Evolutionary conservation across 2,888 invertebrate genomes (phyloP).

Genomic region (Drosophila paranaensis): DNA sequence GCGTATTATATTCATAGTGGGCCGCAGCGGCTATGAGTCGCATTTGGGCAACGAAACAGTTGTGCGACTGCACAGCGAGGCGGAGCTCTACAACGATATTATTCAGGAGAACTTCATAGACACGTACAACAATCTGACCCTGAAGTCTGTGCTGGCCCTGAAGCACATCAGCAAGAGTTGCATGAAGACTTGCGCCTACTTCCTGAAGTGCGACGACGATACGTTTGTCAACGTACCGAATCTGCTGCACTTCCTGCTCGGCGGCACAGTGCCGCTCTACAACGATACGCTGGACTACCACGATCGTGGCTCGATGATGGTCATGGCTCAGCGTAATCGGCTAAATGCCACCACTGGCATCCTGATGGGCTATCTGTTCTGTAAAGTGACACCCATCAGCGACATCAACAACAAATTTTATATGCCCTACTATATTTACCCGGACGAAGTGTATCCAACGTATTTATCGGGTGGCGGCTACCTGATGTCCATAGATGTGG

Average conservation of each 20-base stretch:
- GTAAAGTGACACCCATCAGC: slow-evolving; percentile 90
- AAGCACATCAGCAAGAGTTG: slow-evolving; percentile 92
- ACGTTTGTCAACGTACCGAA: slow-evolving; percentile 93
- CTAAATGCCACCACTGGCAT: slow-evolving; percentile 85
- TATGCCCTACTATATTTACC: slow-evolving; percentile 92
- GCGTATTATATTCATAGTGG: slow-evolving; percentile 82
- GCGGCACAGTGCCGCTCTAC: slow-evolving; percentile 84
- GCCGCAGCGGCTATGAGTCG: slow-evolving; percentile 72
- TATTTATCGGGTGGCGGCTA: slow-evolving; percentile 94
- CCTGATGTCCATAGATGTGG: slow-evolving; percentile 89
- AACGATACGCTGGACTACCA: slow-evolving; percentile 83
- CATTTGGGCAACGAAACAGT: slow-evolving; percentile 86
- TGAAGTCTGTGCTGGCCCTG: slow-evolving; percentile 93
- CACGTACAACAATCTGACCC: slow-evolving; percentile 93
- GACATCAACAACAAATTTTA: slow-evolving; percentile 93
- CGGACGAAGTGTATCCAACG: slow-evolving; percentile 89
- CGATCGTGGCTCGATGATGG: slow-evolving; percentile 75
- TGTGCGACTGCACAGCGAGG: slow-evolving; percentile 88
- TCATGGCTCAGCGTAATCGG: slow-evolving; percentile 76
- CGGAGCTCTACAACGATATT: slow-evolving; percentile 89
- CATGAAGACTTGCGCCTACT: slow-evolving; percentile 86
- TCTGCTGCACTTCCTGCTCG: slow-evolving; percentile 86
- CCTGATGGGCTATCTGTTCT: slow-evolving; percentile 91
- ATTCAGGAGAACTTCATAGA: slow-evolving; percentile 94
- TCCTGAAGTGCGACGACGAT: slow-evolving; percentile 95